Conservation (phyloP, 1,140 invertebrate genomes). For the Drosophila rufa region DNA sequence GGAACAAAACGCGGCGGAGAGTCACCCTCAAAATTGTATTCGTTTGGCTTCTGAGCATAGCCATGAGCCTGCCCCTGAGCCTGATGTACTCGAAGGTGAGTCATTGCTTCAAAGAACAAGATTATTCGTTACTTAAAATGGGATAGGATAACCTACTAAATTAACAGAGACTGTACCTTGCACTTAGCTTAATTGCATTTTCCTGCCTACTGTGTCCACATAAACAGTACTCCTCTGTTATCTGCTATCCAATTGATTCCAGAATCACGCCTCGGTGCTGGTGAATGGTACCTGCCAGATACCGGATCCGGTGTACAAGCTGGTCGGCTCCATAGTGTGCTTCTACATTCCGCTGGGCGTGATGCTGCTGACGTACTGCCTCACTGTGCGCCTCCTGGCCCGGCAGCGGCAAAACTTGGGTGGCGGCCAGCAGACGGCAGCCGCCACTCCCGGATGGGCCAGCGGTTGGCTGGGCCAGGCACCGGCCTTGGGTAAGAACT, state of each 20-base stretch:
- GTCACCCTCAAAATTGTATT: constrained; percentile 96
- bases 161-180: background rate
- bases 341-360: constrained; percentile 98
- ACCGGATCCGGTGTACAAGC: constrained; percentile 94
- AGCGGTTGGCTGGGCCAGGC: constrained; percentile 88
- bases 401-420: constrained; percentile 91
- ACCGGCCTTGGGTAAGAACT: constrained; percentile 86
- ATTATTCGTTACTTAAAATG: background rate
- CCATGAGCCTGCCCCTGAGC: constrained; percentile 94
- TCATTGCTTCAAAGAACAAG: background rate
- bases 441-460: constrained; percentile 86
- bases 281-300: constrained; percentile 93
- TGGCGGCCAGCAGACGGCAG: constrained; percentile 80
- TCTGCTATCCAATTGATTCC: constrained; percentile 71
- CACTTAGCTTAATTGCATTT: constrained; percentile 13
- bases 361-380: constrained; percentile 96
- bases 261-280: constrained; percentile 92
- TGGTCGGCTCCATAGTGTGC: constrained; percentile 96
- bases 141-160: too few species aligned
- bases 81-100: constrained; percentile 94
- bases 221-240: background rate
- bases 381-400: constrained; percentile 94
- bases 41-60: constrained; percentile 95
- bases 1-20: constrained; percentile 94
- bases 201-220: background rate